A percentile compares a stretch with the other conserved stretches of the same genome.
Evolutionary conservation across 1,140 invertebrate species (phyloP).

Genomic region (Leptopilina boulardi): DNA sequence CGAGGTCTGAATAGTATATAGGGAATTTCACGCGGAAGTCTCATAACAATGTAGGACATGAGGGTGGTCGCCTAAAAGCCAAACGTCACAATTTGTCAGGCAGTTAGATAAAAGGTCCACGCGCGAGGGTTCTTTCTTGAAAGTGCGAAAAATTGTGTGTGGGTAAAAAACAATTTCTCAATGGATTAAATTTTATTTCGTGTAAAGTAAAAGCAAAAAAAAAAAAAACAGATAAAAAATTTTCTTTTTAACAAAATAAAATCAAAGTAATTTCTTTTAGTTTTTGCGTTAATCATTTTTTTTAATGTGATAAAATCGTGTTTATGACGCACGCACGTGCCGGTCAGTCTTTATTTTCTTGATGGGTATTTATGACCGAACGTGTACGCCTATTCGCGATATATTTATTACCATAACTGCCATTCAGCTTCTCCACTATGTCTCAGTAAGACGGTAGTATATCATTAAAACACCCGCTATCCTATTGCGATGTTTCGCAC

Average conservation of each 20-base stretch:
- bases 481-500: background rate
- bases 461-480: slow-evolving; percentile 51
- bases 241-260: too few relatives aligned
- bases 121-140: background rate
- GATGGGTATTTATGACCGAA: slow-evolving; percentile 21
- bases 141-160: background rate
- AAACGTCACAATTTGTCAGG: slow-evolving; percentile 50
- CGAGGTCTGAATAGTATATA: background rate
- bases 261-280: too few relatives aligned
- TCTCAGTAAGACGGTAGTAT: slow-evolving; percentile 43
- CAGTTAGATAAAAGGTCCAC: slow-evolving; percentile 30
- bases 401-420: slow-evolving; percentile 54
- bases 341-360: background rate
- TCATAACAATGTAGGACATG: slow-evolving; percentile 39
- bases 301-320: background rate
- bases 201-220: too few relatives aligned
- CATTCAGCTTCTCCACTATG: slow-evolving; percentile 47
- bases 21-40: slow-evolving; percentile 42
- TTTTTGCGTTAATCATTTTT: too few relatives aligned
- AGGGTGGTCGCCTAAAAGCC: slow-evolving; percentile 46
- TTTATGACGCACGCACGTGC: slow-evolving; percentile 18
- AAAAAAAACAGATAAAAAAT: too few relatives aligned
- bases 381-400: slow-evolving; percentile 47
- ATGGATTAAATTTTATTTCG: too few relatives aligned
- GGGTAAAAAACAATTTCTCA: background rate